Base-by-base conservation (phyloP, 2,888 invertebrate species). In the Limnephilus lunatus region DNA sequence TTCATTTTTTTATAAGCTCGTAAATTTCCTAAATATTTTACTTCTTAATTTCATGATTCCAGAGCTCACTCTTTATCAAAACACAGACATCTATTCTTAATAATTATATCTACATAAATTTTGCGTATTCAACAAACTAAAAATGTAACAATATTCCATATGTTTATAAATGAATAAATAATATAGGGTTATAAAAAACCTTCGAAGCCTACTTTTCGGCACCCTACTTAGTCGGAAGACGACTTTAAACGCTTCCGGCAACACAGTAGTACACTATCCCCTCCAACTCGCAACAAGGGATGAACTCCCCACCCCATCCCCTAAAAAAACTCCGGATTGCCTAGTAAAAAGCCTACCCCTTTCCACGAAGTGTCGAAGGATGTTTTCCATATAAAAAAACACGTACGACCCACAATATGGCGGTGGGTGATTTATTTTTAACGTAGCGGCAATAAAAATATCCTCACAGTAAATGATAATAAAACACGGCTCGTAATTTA, bases 191-290 rank as follows among this genome's bases (percentile, higher is more conserved):
- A 25, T 68, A 68, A 25, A 68, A 68, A 68, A 68, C 25, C 68
- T 68, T n/a, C 25, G 68, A 68, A 68, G 9, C 68, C 25, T 68
- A 89, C 35, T 89, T 89, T 80, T 19, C 31, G 88, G 0, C 81
- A 89, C 80, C 88, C 80, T 89, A 32, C 30, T 15, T 32, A 32
- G 25, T n/a, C 88, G 88, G 88, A 89, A 89, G 81, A n/a, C 31
- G 80, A 44, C 80, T 89, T 87, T 89, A 89, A 89, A 89, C 81
- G 80, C 81, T 89, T 89, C 88, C 88, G 88, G 88, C 88, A 89
- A 89, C 32, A 89, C 30, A 25, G n/a, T 44, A 68, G 39, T 35
- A 39, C 44, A 30, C 19, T 39, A 35, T 25, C 30, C 12, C n/a
- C n/a, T 35, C 44, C 86, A 48, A 44, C n/a, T 25, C 86, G 86